These are phyloP conservation scores for Drosophila kanekoi DNA, from an alignment of 2,888 invertebrate genomes.

Conservation along the genomic window DNA sequence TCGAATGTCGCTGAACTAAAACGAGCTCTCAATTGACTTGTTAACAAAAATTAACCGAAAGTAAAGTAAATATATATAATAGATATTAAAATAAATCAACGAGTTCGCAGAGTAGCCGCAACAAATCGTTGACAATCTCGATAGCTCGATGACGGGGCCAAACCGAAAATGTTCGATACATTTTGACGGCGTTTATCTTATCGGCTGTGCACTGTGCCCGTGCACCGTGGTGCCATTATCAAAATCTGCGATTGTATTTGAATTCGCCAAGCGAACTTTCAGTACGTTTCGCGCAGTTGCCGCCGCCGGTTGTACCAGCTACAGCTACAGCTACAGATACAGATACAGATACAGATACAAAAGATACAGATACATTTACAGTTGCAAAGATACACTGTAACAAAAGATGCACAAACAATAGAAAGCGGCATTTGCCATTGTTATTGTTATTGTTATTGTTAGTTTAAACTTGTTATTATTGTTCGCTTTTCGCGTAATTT, in stretches of 20 bases:
- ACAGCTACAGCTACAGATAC: slow-evolving; percentile 15
- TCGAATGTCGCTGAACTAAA: slow-evolving; percentile 24
- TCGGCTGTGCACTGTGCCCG: slow-evolving; percentile 27
- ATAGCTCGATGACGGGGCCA: slow-evolving; percentile 10
- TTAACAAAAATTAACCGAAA: slow-evolving; percentile 30
- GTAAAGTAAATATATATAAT: neutral
- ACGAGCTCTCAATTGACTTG: slow-evolving; percentile 38
- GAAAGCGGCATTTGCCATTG: slow-evolving; percentile 51
- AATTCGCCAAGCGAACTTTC: slow-evolving; percentile 47
- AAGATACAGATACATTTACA: slow-evolving; percentile 29
- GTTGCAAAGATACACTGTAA: slow-evolving; percentile 25
- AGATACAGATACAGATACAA: slow-evolving; percentile 22
- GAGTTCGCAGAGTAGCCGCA: neutral
- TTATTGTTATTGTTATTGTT: slow-evolving; percentile 30
- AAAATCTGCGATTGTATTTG: slow-evolving; percentile 55
- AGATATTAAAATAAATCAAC: slow-evolving; percentile 12
- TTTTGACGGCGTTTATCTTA: slow-evolving; percentile 50
- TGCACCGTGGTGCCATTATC: slow-evolving; percentile 41
- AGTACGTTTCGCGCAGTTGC: slow-evolving; percentile 58
- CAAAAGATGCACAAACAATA: slow-evolving; percentile 52
- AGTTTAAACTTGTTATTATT: slow-evolving; percentile 17
- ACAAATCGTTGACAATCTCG: slow-evolving; percentile 29
- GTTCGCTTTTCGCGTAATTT: slow-evolving; percentile 56
- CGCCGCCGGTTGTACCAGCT: slow-evolving; percentile 42
- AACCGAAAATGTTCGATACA: slow-evolving; percentile 15